These are phyloP conservation scores for Mastomys coucha DNA, from an alignment of 2,113 vertebrate species.

Conservation along the genomic window DNA sequence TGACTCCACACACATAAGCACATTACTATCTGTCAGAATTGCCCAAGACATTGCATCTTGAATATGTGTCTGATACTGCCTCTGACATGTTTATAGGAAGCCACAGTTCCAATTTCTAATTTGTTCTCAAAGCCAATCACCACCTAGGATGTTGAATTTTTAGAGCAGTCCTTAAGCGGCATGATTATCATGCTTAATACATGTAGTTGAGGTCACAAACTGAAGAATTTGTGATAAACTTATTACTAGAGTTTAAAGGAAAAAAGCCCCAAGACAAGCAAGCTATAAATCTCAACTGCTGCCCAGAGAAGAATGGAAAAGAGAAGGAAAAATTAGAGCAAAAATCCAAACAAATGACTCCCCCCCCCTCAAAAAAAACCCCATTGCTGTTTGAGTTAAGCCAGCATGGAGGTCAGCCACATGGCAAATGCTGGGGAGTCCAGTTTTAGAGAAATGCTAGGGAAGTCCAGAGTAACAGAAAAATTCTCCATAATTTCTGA, in stretches of 20 bases:
- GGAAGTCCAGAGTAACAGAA: background rate
- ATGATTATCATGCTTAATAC: background rate
- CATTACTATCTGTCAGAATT: background rate
- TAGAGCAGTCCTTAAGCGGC: constrained; percentile 34
- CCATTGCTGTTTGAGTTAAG: background rate
- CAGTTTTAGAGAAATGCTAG: background rate
- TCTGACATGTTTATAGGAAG: constrained; percentile 8
- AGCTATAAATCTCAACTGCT: background rate
- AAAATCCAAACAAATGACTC: background rate
- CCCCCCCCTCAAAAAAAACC: background rate
- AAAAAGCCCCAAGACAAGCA: background rate
- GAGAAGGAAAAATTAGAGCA: background rate
- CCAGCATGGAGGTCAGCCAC: background rate
- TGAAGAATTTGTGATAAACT: constrained; percentile 11
- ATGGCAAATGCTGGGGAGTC: background rate
- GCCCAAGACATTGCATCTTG: background rate
- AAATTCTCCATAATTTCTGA: background rate
- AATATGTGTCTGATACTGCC: background rate
- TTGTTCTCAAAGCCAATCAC: background rate
- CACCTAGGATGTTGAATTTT: constrained; percentile 23
- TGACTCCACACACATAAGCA: background rate
- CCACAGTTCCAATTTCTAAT: background rate
- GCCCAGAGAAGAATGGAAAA: background rate
- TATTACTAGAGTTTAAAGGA: background rate
- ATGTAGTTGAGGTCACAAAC: background rate